Evolutionary conservation across 2,888 invertebrate species (phyloP), one percentile per base, ranked within the genome.

Genomic region (Biston betularia): DNA sequence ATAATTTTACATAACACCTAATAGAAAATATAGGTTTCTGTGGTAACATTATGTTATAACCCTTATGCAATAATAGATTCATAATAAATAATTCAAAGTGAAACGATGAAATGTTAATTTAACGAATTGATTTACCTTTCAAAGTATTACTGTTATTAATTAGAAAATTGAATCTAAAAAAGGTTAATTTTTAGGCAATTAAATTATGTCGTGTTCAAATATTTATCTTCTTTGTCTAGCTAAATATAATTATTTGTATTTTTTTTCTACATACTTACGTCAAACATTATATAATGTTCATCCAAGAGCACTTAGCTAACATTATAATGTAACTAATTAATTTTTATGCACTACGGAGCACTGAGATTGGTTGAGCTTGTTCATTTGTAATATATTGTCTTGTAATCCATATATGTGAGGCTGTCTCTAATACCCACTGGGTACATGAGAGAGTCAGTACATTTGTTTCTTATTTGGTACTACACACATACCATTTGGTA

Each of bases 301-400:
- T 54, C n/a, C 5, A 44, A 60, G 44, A 52, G 7, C 15, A 59
- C 44, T 44, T 63, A 33, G 44, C 50, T 59, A 58, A 66, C 45
- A 55, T 62, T 63, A 46, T 69, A 66, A 66, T 61, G 69, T 65
- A 72, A 75, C 60, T 11, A 50, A 50, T 8, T 65, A 65, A 58
- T 69, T 60, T 65, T 70, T 65, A 58, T 65, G 65, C 57, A 35
- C 70, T 44, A 67, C 66, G 71, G 42, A 73, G 65, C 73, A 72
- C 68, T 64, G 64, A 69, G 74, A 71, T 49, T 53, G 69, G 71
- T 70, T 55, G 70, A 61, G 46, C 61, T 48, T 38, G 57, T 66
- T 59, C 49, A 35, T 56, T 40, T 42, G 53, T 44, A 46, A 58
- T n/a, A 46, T 12, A 40, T 7, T n/a, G 14, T 1, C 6, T 38